A percentile compares a stretch with the other conserved stretches of the same genome.
Evolutionary conservation across 2,113 vertebrate species (phyloP).

Genomic region (Phaethornis superciliosus): DNA sequence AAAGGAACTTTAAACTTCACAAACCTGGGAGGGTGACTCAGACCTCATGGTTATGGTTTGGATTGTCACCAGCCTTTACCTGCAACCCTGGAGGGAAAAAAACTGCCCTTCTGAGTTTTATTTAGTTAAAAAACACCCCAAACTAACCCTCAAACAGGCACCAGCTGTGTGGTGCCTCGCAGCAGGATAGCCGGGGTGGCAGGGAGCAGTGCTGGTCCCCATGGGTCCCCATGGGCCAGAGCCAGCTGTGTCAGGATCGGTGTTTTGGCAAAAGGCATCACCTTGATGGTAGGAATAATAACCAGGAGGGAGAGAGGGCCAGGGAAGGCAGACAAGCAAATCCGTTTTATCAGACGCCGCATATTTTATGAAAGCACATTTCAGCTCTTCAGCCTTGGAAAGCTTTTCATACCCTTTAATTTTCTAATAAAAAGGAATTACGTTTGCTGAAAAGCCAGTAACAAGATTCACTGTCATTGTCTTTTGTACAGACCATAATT

Average conservation of each 20-base stretch:
- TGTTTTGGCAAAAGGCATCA: slow-evolving; percentile 54
- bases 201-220: neutral
- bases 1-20: neutral
- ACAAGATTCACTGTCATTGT: slow-evolving; percentile 75
- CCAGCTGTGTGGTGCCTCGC: rapidly evolving
- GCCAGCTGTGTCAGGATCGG: rapidly evolving
- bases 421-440: slow-evolving; percentile 84
- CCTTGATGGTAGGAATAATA: slow-evolving; percentile 26
- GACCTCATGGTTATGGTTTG: neutral
- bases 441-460: slow-evolving; percentile 77
- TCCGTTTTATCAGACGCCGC: slow-evolving; percentile 71
- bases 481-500: slow-evolving; percentile 70
- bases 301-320: neutral
- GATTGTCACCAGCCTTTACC: neutral
- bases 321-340: slow-evolving; percentile 63
- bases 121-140: neutral
- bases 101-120: neutral
- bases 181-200: rapidly evolving
- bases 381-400: slow-evolving; percentile 78
- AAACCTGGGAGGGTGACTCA: neutral
- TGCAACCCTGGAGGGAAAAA: neutral
- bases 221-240: rapidly evolving
- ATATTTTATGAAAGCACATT: slow-evolving; percentile 79
- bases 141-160: neutral
- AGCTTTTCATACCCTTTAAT: slow-evolving; percentile 81